These are phyloP conservation scores for Colaptes auratus DNA, from an alignment of 2,113 vertebrate genomes.

Conservation along the genomic window DNA sequence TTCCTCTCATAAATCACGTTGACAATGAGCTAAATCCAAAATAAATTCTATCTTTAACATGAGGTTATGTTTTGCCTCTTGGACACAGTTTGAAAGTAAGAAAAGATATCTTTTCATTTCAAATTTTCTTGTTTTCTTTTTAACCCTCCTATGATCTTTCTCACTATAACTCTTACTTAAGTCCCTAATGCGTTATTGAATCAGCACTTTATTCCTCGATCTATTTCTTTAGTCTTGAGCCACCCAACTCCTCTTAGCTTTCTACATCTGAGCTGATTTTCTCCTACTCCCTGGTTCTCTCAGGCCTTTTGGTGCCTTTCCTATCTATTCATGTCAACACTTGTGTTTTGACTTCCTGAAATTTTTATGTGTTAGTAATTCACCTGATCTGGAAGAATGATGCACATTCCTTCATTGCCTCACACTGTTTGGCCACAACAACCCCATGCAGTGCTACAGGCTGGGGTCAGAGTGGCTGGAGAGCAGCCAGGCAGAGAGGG, in stretches of 20 bases:
- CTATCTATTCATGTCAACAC: not conserved
- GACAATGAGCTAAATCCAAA: not conserved
- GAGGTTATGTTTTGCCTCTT: not conserved
- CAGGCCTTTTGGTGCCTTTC: not conserved
- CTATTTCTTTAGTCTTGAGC: not conserved
- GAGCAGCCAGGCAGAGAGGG: too few relatives aligned
- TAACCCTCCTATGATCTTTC: not conserved
- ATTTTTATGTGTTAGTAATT: not conserved
- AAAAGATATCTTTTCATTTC: not conserved
- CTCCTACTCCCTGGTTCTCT: not conserved
- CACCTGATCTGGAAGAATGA: not conserved
- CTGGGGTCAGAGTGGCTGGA: too few relatives aligned
- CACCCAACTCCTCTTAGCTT: not conserved
- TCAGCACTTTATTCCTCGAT: not conserved
- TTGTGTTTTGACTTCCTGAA: not conserved
- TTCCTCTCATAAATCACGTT: not conserved
- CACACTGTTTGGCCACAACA: not conserved
- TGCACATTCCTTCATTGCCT: not conserved
- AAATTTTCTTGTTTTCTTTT: not conserved
- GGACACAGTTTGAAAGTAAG: not conserved
- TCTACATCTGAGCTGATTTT: not conserved
- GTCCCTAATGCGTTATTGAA: not conserved
- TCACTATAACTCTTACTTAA: not conserved
- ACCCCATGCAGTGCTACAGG: too few relatives aligned
- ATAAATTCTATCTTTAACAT: not conserved